Percentiles rank a stretch among this genome's conserved stretches.
phyloP scores from a whole-genome alignment of 2,888 invertebrate species.

The Masnerella sp. region DNA sequence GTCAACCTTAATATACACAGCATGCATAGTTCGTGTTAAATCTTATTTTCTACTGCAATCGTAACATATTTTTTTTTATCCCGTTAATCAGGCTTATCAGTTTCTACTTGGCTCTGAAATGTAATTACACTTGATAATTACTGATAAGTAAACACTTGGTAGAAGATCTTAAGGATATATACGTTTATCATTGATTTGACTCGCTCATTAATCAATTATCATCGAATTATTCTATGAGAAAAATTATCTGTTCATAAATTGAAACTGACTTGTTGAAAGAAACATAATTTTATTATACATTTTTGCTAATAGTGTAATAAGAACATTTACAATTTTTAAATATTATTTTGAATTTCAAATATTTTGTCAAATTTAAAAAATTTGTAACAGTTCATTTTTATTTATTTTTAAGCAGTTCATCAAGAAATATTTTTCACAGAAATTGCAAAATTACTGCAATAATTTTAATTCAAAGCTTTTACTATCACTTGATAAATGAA shows the following conservation, averaged over 20 bases:
- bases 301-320: too few species aligned
- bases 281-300: too few species aligned
- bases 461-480: too few species aligned
- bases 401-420: too few species aligned
- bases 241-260: constrained; percentile 7
- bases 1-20: constrained; percentile 29
- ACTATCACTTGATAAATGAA: too few species aligned
- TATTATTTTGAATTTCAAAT: too few species aligned
- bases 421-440: too few species aligned
- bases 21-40: constrained; percentile 13
- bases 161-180: constrained; percentile 1
- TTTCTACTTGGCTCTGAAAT: constrained; percentile 2
- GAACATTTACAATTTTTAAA: too few species aligned
- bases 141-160: constrained; percentile 9
- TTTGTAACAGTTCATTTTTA: too few species aligned
- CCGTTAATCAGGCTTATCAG: not conserved
- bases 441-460: too few species aligned
- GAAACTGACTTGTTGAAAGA: too few species aligned
- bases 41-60: constrained; percentile 29
- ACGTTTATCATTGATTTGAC: constrained; percentile 4
- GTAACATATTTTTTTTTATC: constrained; percentile 23
- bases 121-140: constrained; percentile 15
- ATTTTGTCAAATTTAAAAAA: too few species aligned
- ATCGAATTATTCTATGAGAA: constrained; percentile 1
- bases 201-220: constrained; percentile 17